Evolutionary conservation across 2,888 invertebrate species (phyloP), one percentile per base, ranked within the genome.

Genomic region (Acanthosepion pharaonis): DNA sequence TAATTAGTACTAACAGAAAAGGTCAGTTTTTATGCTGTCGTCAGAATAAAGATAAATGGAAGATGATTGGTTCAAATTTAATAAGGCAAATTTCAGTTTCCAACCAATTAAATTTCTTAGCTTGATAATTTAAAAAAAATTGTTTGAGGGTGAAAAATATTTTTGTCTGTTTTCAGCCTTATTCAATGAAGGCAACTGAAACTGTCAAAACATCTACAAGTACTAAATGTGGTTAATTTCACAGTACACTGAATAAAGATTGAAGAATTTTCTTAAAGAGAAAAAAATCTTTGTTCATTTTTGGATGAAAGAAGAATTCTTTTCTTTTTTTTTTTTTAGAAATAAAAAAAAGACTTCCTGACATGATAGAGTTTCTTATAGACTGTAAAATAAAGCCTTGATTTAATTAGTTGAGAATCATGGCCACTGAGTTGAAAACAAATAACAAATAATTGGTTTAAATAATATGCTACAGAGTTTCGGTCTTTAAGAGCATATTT

Each of bases 41-140:
- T n/a, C 78, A 33, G n/a, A 78, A 78, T 78, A n/a, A 33, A 78
- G n/a, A 78, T 78, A 78, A 78, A 78, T 78, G 78, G 33, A 78
- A 78, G 78, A 78, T 78, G 78, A 78, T 78, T 78, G 78, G 78
- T 78, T 78, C n/a, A 78, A 78, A 78, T 78, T 78, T 78, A 78
- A 78, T 78, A 33, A 78, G 78, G 78, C n/a, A 23, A 78, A 78
- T 78, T 78, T 78, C n/a, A 78, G n/a, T 78, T 78, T 78, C 15
- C 11, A 78, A n/a, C 78, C n/a, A 78, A 78, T 78, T 78, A 78
- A 78, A 78, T 78, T 78, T 78, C 78, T 33, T 78, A 78, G n/a
- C 78, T 78, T 33, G n/a, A n/a, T 78, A 33, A 78, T 78, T 15
- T 78, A 11, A 78, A 78, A n/a, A n/a, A 78, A 78, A 33, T 15